Conservation (phyloP, 2,888 invertebrate species). For the Temnothorax ravouxi region DNA sequence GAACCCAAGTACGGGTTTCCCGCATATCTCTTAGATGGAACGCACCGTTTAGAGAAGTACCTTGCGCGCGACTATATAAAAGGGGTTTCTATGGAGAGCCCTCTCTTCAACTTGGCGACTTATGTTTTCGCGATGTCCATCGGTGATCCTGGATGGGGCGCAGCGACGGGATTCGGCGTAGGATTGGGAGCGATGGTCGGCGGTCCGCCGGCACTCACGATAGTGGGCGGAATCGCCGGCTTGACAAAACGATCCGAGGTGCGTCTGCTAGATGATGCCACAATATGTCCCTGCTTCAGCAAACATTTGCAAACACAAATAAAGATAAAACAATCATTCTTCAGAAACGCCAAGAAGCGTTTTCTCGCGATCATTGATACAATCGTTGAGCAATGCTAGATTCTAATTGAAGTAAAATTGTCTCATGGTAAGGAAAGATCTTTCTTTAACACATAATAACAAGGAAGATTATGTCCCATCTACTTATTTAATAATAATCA, state of each 20-base stretch:
- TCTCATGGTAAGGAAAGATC: neutral
- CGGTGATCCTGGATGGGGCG: conserved; percentile 80
- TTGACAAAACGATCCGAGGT: conserved; percentile 94
- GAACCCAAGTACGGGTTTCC: neutral
- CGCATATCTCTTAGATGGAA: conserved; percentile 53
- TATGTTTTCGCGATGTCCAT: conserved; percentile 86
- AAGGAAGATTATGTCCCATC: neutral
- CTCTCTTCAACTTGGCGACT: conserved; percentile 59
- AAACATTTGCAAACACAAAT: neutral
- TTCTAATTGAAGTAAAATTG: neutral
- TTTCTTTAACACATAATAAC: neutral
- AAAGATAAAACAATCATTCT: neutral
- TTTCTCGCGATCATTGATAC: neutral
- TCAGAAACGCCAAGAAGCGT: no score
- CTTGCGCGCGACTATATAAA: conserved; percentile 68
- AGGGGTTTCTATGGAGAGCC: conserved; percentile 35
- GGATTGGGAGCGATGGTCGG: conserved; percentile 76
- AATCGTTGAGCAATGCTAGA: neutral
- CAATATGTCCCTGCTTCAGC: conserved; percentile 79
- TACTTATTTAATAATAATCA: neutral
- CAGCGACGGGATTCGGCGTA: conserved; percentile 76
- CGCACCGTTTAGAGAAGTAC: conserved; percentile 72
- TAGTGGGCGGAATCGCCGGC: conserved; percentile 92
- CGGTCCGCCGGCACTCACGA: conserved; percentile 87
- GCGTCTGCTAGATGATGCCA: conserved; percentile 88